Base-by-base conservation (phyloP, 2,888 invertebrate genomes). In the Salpingus planirostris region DNA sequence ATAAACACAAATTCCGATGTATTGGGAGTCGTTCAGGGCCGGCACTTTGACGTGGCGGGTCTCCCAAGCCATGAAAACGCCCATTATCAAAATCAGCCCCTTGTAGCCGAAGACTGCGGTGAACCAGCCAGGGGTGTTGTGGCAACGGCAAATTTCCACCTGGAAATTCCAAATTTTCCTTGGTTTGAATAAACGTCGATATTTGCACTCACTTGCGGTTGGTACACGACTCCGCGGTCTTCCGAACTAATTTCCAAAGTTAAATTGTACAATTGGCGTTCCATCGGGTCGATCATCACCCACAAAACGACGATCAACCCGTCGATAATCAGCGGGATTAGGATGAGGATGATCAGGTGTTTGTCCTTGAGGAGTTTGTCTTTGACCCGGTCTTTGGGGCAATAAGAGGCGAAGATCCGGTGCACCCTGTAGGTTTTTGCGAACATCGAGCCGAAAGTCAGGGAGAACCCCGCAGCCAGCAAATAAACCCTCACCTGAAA, bases 11-110 rank as follows among this genome's bases (percentile, higher is more conserved):
- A 92, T 82, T 7, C 88, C 92, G 47, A 93, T 92, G 63, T 91
- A 90, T 58, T 90, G 87, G 3, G 91, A 91, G 66, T 93, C 92
- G 65, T 92, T 92, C 13, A 93, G 67, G 0, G 87, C 89, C 8
- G 89, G 84, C 49, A 92, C 88, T 67, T 91, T 90, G 13, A 93
- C 89, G 60, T 86, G 81, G 29, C 88, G 76, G 6, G 92, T 93
- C 67, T 91, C 90, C 92, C 92, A 92, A 1, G 92, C 92, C 91
- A 92, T 91, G 67, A 90, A 92, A 2, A 90, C 84, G 0, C 91
- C 92, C 38, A 91, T 89, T 15, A 90, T 74, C 10, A 92, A 72
- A 11, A 92, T 71, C 0, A 92, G 71, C 2, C 88, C 89, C 64
- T 92, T 92, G 70, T 92, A 92, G 5, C 82, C 84, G 62, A 91